These are phyloP conservation scores for Leptopilina syphax DNA, from an alignment of 2,888 invertebrate species.

Conservation along the genomic window DNA sequence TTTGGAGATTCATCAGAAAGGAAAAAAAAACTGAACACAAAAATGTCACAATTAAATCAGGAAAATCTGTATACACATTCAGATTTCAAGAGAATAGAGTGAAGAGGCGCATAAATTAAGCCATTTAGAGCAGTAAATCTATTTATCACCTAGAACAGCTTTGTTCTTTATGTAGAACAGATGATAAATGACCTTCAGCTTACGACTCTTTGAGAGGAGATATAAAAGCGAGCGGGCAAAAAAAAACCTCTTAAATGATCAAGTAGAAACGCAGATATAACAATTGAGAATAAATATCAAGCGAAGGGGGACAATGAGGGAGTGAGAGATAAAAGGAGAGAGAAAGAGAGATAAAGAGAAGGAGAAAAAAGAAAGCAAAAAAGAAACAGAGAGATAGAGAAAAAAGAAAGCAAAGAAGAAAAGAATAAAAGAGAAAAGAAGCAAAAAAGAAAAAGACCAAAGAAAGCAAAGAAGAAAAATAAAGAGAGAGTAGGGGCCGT, in stretches of 20 bases:
- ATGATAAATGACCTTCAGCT: slow-evolving; percentile 28
- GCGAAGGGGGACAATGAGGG: too few species aligned
- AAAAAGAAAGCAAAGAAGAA: neutral
- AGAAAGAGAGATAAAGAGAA: neutral
- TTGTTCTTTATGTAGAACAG: neutral
- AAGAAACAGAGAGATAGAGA: neutral
- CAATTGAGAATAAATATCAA: too few species aligned
- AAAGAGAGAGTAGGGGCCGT: too few species aligned
- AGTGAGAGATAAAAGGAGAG: neutral
- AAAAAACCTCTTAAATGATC: too few species aligned
- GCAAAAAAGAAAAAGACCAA: too few species aligned
- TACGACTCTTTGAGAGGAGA: neutral
- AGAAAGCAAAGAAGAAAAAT: too few species aligned
- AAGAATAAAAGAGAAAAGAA: too few species aligned
- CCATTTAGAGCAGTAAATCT: neutral
- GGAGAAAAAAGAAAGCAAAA: too few species aligned
- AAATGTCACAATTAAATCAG: neutral
- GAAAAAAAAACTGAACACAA: too few species aligned
- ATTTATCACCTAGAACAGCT: neutral
- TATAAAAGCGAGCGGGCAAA: neutral
- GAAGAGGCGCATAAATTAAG: neutral
- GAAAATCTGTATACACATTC: neutral
- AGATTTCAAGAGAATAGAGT: neutral
- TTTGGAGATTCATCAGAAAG: too few species aligned
- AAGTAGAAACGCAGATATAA: too few species aligned